A percentile compares a stretch with the other conserved stretches of the same genome.
These are phyloP conservation scores for Loriculus beryllinus DNA, from an alignment of 2,797 vertebrate species.

Conservation along the genomic window DNA sequence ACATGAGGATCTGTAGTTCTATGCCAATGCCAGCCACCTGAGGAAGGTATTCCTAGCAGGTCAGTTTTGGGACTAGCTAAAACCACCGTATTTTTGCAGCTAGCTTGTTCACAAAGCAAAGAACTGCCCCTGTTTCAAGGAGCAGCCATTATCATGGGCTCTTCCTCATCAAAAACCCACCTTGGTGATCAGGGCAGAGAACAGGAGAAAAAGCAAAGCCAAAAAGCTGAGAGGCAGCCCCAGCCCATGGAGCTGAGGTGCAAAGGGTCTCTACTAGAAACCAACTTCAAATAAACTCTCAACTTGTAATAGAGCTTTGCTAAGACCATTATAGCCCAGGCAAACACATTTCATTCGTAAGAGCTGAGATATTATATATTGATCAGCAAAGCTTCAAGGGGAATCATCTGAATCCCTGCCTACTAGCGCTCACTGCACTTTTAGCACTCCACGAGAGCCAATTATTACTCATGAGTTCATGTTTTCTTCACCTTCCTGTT, in stretches of 20 bases:
- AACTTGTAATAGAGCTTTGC: not conserved
- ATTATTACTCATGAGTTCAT: conserved; percentile 56
- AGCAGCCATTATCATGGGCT: accelerated
- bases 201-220: not conserved
- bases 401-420: not conserved
- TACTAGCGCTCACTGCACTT: not conserved
- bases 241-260: not conserved
- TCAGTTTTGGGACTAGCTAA: not conserved
- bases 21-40: accelerated
- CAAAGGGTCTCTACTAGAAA: not conserved
- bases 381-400: conserved; percentile 8
- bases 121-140: not conserved
- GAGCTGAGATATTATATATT: not conserved
- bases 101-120: accelerated
- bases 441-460: conserved; percentile 27
- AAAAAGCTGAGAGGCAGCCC: not conserved
- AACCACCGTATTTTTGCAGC: accelerated
- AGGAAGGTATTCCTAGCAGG: not conserved
- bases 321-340: not conserved
- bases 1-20: accelerated
- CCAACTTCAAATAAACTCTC: not conserved
- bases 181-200: not conserved
- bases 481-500: conserved; percentile 66
- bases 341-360: not conserved
- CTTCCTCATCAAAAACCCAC: accelerated